Base-by-base conservation (phyloP, 2,113 vertebrate genomes). In the Illadopsis cleaveri region DNA sequence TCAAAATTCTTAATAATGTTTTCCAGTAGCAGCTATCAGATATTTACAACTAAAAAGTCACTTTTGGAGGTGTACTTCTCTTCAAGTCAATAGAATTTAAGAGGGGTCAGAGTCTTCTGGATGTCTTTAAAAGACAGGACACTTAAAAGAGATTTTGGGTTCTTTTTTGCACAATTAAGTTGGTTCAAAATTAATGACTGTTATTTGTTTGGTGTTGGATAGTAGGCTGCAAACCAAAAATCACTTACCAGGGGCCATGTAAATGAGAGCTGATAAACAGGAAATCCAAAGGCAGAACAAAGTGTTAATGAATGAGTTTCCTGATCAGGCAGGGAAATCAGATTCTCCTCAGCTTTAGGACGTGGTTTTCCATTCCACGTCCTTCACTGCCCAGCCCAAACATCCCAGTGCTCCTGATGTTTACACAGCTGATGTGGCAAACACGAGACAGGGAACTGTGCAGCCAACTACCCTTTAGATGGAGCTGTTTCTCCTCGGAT, bases 401-500 rank as follows among this genome's bases (percentile, higher is more conserved):
- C 11, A 6, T 50, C 10, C 12, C 53, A 1, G 9, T 10, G 38
- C 35, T 82, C 1, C 60, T 38, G 40, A 0, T 47, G 25, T 23
- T 65, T 3, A 0, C 45, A 18, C 7, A 28, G 66, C 42, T 25
- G 21, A 9, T 23, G 35, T 38, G 27, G 40, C 40, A n/a, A 19
- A 22, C 23, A 9, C 3, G 7, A 53, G 12, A 40, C 38, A 70
- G 53, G 45, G 53, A 48, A 31, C 18, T 66, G 51, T 93, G 51
- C 71, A 88, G 66, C 14, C 64, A 21, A 70, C 48, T 79, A 62
- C 45, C 96, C 97, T 96, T 96, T 97, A 97, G 97, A 83, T 97
- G 97, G 97, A 96, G 97, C 97, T 97, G 82, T 97, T 97, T 93
- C 97, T 95, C 97, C 93, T 97, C n/a, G 35, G 17, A 95, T 94